These are phyloP conservation scores for Capreolus pygargus DNA, from an alignment of 2,113 vertebrate species.

Conservation along the genomic window DNA sequence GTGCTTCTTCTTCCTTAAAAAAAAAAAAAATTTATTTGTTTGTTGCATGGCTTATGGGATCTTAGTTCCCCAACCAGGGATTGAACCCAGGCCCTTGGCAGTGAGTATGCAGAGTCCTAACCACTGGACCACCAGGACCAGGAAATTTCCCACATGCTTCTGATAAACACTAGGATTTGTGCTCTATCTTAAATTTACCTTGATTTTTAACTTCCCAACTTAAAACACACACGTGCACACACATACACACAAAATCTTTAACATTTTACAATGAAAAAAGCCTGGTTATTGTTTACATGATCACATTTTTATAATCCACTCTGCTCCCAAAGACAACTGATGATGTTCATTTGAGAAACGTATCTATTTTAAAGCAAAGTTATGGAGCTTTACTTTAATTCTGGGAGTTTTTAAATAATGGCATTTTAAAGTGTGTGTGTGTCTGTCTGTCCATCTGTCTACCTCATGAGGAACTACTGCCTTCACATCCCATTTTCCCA, in stretches of 20 bases:
- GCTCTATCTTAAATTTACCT: background rate
- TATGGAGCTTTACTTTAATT: background rate
- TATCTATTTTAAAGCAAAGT: background rate
- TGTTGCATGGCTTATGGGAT: background rate
- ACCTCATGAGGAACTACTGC: background rate
- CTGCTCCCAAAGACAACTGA: background rate
- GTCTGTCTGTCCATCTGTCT: background rate
- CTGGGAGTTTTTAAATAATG: background rate
- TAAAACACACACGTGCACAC: background rate
- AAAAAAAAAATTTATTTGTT: background rate
- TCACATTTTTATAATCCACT: background rate
- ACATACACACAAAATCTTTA: background rate
- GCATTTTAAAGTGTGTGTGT: background rate
- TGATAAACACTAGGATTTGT: background rate
- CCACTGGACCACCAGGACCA: background rate
- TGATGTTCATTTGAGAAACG: background rate
- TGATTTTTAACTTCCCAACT: background rate
- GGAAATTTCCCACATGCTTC: background rate
- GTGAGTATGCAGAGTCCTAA: accelerated
- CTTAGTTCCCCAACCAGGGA: background rate
- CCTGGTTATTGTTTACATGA: background rate
- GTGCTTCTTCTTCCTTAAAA: background rate
- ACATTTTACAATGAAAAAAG: background rate
- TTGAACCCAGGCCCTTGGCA: background rate
- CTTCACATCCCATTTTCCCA: background rate